These are phyloP conservation scores for Macrophya annulata DNA, from an alignment of 2,888 invertebrate species.

Conservation along the genomic window DNA sequence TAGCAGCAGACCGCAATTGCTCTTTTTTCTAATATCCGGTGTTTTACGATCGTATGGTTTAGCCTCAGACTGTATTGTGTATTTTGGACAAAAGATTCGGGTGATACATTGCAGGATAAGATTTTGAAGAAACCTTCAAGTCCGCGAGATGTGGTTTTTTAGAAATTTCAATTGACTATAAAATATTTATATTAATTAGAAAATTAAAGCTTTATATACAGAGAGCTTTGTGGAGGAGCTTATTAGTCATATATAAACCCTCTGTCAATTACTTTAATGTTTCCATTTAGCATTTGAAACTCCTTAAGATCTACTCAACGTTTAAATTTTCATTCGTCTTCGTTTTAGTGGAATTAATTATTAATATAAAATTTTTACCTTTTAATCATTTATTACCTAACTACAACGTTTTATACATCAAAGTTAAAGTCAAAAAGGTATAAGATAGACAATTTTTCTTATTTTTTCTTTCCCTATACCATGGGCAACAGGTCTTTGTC, in stretches of 20 bases:
- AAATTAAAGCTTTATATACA: background rate
- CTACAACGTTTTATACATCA: background rate
- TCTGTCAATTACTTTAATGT: background rate
- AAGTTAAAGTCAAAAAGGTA: background rate
- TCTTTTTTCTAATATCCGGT: conserved; percentile 25
- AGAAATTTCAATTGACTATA: background rate
- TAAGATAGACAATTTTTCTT: too few species aligned
- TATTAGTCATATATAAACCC: background rate
- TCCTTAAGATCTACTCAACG: background rate
- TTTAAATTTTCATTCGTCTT: background rate
- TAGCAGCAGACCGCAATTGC: background rate
- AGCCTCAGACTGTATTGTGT: conserved; percentile 11
- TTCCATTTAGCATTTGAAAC: background rate
- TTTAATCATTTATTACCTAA: background rate
- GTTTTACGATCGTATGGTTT: conserved; percentile 1
- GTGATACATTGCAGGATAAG: background rate
- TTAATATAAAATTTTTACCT: background rate
- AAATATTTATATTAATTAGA: background rate
- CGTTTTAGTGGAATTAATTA: background rate
- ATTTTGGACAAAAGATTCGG: conserved; percentile 10
- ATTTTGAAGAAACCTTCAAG: background rate
- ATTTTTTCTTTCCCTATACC: background rate
- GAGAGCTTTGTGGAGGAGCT: background rate
- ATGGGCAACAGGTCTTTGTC: conserved; percentile 29
- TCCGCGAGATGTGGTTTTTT: background rate